Percentiles rank a stretch among this genome's conserved stretches.
Conservation (phyloP, 2,888 invertebrate genomes). For the Ectemnius lituratus region DNA sequence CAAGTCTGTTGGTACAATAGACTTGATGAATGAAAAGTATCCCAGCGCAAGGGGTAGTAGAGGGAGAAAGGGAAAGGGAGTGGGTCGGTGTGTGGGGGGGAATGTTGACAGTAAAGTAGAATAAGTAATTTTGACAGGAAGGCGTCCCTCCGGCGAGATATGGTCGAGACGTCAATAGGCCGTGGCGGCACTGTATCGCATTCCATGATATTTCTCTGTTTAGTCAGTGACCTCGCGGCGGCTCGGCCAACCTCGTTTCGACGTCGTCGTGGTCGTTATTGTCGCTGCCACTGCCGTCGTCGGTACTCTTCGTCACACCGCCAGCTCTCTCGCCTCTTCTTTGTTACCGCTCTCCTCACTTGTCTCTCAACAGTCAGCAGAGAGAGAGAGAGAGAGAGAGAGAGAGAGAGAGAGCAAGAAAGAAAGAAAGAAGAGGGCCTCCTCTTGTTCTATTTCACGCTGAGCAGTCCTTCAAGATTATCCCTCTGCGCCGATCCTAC, state of each 20-base stretch:
- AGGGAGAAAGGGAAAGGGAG: slow-evolving; percentile 4
- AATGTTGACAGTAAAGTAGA: neutral
- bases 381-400: no score
- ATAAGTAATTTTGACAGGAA: neutral
- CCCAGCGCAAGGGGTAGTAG: slow-evolving; percentile 2
- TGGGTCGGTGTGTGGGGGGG: no score
- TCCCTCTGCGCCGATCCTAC: no score
- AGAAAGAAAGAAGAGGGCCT: no score
- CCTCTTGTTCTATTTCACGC: neutral
- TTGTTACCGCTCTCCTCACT: slow-evolving; percentile 37
- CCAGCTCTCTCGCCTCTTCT: slow-evolving; percentile 31
- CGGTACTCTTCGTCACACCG: neutral
- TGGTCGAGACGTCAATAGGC: slow-evolving; percentile 45
- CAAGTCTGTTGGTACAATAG: no score
- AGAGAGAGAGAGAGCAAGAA: no score
- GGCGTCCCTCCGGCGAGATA: slow-evolving; percentile 36
- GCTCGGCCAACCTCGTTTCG: slow-evolving; percentile 62
- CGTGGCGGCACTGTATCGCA: slow-evolving; percentile 53
- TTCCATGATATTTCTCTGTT: slow-evolving; percentile 65
- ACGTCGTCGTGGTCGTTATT: slow-evolving; percentile 20
- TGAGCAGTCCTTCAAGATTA: no score
- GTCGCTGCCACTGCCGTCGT: neutral
- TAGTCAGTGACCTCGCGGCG: slow-evolving; percentile 68
- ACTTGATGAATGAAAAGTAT: neutral
- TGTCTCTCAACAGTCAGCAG: no score